Conservation (phyloP, 2,797 vertebrate genomes). For the Tenualosa ilisha region DNA sequence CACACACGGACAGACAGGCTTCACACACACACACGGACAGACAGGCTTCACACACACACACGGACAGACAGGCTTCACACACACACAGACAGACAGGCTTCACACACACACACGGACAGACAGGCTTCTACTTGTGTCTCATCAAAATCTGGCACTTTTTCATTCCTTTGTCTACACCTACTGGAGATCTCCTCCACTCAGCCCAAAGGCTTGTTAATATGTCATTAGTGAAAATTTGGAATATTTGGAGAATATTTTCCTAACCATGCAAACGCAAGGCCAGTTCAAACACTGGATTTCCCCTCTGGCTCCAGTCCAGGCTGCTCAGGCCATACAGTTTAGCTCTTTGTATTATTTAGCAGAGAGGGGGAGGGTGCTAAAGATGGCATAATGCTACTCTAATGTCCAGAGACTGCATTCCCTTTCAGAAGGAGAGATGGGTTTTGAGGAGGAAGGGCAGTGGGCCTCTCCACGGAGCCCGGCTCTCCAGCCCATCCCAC, state of each 20-base stretch:
- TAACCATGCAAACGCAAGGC: conserved; percentile 1
- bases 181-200: not conserved
- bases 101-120: too few species aligned
- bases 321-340: conserved; percentile 70
- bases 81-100: too few species aligned
- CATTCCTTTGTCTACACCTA: not conserved
- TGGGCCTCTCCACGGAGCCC: too few species aligned
- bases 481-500: too few species aligned
- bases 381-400: conserved; percentile 77
- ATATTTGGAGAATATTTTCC: conserved; percentile 29
- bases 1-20: too few species aligned
- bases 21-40: too few species aligned
- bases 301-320: conserved; percentile 62
- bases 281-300: conserved; percentile 18
- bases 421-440: conserved; percentile 78
- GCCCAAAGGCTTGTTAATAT: conserved; percentile 18
- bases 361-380: conserved; percentile 57
- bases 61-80: too few species aligned
- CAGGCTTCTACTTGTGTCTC: not conserved
- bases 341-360: conserved; percentile 76
- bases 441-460: not conserved
- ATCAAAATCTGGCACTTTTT: not conserved
- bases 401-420: conserved; percentile 78
- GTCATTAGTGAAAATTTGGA: not conserved
- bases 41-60: too few species aligned